These are phyloP conservation scores for Cheilosia scutellata DNA, from an alignment of 2,888 invertebrate genomes.

Conservation along the genomic window DNA sequence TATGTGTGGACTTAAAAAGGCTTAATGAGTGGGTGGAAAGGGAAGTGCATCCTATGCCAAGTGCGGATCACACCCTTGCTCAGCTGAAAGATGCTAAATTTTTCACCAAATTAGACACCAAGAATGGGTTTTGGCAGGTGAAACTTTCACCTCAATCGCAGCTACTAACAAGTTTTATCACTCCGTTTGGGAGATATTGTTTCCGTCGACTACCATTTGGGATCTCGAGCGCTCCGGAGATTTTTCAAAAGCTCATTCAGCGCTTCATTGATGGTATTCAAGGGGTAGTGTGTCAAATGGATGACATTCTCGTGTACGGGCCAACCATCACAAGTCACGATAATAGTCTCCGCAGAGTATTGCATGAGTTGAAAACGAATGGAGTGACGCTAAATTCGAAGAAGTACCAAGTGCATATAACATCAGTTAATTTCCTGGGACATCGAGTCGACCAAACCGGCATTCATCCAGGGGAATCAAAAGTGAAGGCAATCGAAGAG, in stretches of 20 bases:
- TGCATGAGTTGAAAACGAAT: background rate
- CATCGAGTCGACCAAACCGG: background rate
- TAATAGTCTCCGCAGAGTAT: no score
- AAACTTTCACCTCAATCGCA: slow-evolving; percentile 36
- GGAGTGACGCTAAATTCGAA: slow-evolving; percentile 33
- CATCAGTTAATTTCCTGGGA: slow-evolving; percentile 31
- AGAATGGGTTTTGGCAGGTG: slow-evolving; percentile 55
- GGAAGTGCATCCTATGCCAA: slow-evolving; percentile 76
- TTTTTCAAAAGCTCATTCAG: slow-evolving; percentile 47
- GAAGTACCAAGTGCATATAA: slow-evolving; percentile 50
- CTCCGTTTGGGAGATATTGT: slow-evolving; percentile 59
- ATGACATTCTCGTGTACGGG: no score
- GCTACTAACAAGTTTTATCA: slow-evolving; percentile 41
- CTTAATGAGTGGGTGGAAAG: slow-evolving; percentile 7
- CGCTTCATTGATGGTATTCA: slow-evolving; percentile 30
- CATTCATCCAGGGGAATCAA: background rate
- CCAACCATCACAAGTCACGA: no score
- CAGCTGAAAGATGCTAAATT: slow-evolving; percentile 69
- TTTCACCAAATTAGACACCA: slow-evolving; percentile 80
- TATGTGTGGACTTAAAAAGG: slow-evolving; percentile 14
- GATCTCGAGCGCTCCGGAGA: slow-evolving; percentile 49
- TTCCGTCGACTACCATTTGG: slow-evolving; percentile 52
- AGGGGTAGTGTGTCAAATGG: slow-evolving; percentile 48
- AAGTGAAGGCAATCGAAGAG: slow-evolving; percentile 35
- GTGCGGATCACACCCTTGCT: slow-evolving; percentile 69